A percentile compares a stretch with the other conserved stretches of the same genome.
Conservation (phyloP, 2,888 invertebrate genomes). For the Metellina segmentata region DNA sequence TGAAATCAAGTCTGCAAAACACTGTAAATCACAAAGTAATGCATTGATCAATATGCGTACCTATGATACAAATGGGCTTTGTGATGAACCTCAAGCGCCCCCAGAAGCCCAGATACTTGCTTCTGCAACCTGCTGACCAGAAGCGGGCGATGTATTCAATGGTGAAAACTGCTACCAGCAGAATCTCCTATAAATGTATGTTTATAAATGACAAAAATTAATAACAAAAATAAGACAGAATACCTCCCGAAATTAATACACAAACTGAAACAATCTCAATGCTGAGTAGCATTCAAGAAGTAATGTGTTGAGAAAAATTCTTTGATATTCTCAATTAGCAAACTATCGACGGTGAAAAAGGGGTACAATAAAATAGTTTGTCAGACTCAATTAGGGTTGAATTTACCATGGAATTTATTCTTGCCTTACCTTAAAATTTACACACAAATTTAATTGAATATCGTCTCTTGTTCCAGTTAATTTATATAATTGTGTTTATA, state of each 20-base stretch:
- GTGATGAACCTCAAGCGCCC: constrained; percentile 89
- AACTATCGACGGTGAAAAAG: too few species aligned
- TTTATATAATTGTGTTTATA: too few species aligned
- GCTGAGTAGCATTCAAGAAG: not conserved
- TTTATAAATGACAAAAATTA: not conserved
- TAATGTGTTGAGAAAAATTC: not conserved
- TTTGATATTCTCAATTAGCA: too few species aligned
- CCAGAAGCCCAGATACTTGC: constrained; percentile 90
- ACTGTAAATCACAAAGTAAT: too few species aligned
- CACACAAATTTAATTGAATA: too few species aligned
- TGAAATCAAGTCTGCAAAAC: too few species aligned
- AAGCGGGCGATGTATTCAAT: constrained; percentile 88
- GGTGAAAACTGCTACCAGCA: constrained; percentile 90
- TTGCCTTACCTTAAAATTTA: too few species aligned
- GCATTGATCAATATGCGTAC: constrained; percentile 82
- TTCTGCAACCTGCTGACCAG: constrained; percentile 92
- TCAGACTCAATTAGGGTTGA: too few species aligned
- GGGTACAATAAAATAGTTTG: too few species aligned
- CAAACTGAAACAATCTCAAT: not conserved
- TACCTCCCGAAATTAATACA: not conserved
- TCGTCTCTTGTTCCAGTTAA: too few species aligned
- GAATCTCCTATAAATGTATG: constrained; percentile 85
- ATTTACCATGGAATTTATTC: too few species aligned
- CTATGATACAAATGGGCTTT: constrained; percentile 92
- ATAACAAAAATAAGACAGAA: not conserved